Evolutionary conservation across 2,888 invertebrate genomes (phyloP).

Genomic region (Thysanoteuthis rhombus): DNA sequence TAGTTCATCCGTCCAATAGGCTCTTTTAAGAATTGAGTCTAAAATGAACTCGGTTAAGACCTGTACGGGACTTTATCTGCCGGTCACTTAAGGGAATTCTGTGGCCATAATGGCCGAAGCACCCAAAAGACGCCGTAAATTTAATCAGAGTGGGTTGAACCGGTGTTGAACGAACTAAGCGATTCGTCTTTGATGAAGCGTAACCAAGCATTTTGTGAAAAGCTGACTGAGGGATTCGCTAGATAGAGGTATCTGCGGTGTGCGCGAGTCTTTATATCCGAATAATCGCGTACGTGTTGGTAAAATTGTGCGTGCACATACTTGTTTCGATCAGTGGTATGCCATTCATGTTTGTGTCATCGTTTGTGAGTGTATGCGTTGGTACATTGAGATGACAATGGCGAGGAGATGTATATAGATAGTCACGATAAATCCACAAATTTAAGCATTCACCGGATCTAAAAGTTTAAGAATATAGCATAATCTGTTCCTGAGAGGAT

Average conservation of each 20-base stretch:
- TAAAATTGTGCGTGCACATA: too few species aligned
- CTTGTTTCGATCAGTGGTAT: too few species aligned
- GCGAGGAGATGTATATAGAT: too few species aligned
- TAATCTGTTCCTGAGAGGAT: too few species aligned
- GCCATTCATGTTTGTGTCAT: too few species aligned
- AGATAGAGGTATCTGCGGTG: neutral
- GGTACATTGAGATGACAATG: too few species aligned
- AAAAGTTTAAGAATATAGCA: too few species aligned
- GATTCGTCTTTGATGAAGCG: neutral
- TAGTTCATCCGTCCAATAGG: neutral
- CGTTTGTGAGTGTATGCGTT: too few species aligned
- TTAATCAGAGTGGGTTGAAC: neutral
- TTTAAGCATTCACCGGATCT: too few species aligned
- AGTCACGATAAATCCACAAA: too few species aligned
- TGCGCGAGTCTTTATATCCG: too few species aligned
- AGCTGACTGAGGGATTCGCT: neutral
- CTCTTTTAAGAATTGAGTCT: neutral
- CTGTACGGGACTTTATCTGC: neutral
- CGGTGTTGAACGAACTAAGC: neutral
- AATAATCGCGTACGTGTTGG: too few species aligned
- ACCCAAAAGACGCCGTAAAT: constrained; percentile 12
- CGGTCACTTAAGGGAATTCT: neutral
- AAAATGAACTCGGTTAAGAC: neutral
- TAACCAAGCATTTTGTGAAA: constrained; percentile 12
- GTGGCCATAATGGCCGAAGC: neutral